A percentile compares a stretch with the other conserved stretches of the same genome.
Evolutionary conservation across 2,113 vertebrate species (phyloP).

Genomic region (Tursiops truncatus): DNA sequence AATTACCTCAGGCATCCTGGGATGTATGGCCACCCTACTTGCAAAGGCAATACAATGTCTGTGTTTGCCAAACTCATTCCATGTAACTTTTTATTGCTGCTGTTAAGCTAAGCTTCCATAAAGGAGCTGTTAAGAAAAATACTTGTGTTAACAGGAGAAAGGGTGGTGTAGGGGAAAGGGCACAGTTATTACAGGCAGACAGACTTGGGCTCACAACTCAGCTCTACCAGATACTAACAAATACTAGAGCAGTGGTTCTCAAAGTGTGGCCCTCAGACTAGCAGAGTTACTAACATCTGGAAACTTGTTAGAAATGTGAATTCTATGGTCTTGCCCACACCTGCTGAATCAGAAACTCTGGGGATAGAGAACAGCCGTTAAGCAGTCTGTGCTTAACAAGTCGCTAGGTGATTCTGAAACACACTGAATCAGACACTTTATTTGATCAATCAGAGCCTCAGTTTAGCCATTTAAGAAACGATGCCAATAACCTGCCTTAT

Average conservation of each 20-base stretch:
- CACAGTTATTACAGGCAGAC: background rate
- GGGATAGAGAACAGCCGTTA: background rate
- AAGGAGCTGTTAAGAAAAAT: background rate
- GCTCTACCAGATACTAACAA: background rate
- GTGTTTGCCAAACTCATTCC: background rate
- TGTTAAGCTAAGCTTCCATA: background rate
- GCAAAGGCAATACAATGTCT: background rate
- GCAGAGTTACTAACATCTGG: background rate
- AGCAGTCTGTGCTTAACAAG: background rate
- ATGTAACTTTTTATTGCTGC: background rate
- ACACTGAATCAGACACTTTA: background rate
- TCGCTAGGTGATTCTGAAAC: background rate
- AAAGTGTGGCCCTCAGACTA: background rate
- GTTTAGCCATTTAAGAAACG: background rate
- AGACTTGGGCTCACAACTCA: background rate
- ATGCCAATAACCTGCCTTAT: background rate
- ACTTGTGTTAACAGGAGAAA: background rate
- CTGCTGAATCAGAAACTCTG: background rate
- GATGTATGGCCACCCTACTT: no score
- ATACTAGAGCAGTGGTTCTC: background rate
- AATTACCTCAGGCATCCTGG: background rate
- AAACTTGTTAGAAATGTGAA: background rate
- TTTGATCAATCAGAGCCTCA: background rate
- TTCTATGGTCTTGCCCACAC: background rate
- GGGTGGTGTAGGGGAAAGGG: background rate